Base-by-base conservation (phyloP, 2,113 vertebrate species). In the Rana temporaria region DNA sequence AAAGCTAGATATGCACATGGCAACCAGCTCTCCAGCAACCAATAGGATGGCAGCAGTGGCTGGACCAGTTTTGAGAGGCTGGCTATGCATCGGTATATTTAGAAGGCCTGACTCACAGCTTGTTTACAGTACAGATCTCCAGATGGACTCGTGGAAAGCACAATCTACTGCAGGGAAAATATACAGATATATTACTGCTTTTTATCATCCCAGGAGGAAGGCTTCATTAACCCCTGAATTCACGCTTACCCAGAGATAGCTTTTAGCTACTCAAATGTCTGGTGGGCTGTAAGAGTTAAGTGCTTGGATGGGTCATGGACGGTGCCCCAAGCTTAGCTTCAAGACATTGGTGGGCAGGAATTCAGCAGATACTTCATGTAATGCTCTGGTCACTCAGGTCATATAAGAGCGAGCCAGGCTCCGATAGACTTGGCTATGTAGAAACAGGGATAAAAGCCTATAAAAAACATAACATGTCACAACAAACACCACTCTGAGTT, bases 41-140 rank as follows among this genome's bases (percentile, higher is more conserved):
- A 83, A 83, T 83, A 14, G 72, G 81, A 53, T 67, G 64, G 17
- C 63, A 18, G 72, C 63, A 56, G 62, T 76, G 81, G 71, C 72
- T 83, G 81, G 81, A 83, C 52, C 30, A 72, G 32, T n/a, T 83
- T 83, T 76, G 19, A 62, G 81, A 75, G 72, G 72, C 69, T 66
- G 71, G 62, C 60, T 52, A 65, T 73, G 71, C 48, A 20, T 75
- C 22, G 81, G 81, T 83, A 83, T 83, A 83, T 83, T 83, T 83
- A 83, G 81, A 75, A 83, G 81, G 81, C 81, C 81, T 83, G 81
- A 83, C 72, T 83, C 81, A 83, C 81, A 83, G 81, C 81, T 83
- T 83, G 81, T 83, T 83, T 83, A 83, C 81, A 83, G 81, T 83
- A 83, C 81, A 83, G 81, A 83, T 76, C 81, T 83, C 81, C 81